Evolutionary conservation across 2,113 vertebrate species (phyloP), one percentile per base, ranked within the genome.

Genomic region (Forbesichthys papilliferus): DNA sequence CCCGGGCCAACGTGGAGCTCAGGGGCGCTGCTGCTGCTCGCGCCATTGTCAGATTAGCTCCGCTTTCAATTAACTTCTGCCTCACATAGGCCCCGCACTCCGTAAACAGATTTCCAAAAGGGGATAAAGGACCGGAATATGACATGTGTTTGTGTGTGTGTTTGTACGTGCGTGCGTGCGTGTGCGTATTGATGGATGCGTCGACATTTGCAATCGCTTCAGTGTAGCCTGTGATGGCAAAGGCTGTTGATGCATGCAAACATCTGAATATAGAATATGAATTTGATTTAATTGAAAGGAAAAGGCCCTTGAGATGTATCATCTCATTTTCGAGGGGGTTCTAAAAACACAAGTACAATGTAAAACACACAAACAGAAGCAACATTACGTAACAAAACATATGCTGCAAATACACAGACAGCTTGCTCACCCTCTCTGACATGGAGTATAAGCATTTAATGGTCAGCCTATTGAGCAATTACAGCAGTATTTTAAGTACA

Each of bases 61-160:
- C 18, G 33, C 54, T 87, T 90, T 91, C 85, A 87, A 88, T 91
- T 88, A 86, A 86, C 84, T 78, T 85, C 77, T 64, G 61, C 76
- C 69, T 82, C 73, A 86, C 86, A 86, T 74, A 75, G 76, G 73
- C 80, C 78, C 77, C 66, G 78, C 52, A 58, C 83, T 84, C 61
- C 46, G 64, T 83, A 87, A 91, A 85, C 78, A 88, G 78, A 88
- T 80, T 84, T 84, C 78, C 85, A 77, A 79, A 67, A 64, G 58
- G 71, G 79, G 82, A 84, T 77, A 84, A 85, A 83, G 69, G 75
- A 69, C 48, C 69, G 47, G 65, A 74, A 83, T 81, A 67, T 79
- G 72, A 81, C 73, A 12, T 60, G 56, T 59, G 52, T 54, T 18
- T 46, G 18, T 54, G 5, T 36, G 57, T 54, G 42, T 63, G 59